These are phyloP conservation scores for Busseola fusca DNA, from an alignment of 2,888 invertebrate species.

Conservation along the genomic window DNA sequence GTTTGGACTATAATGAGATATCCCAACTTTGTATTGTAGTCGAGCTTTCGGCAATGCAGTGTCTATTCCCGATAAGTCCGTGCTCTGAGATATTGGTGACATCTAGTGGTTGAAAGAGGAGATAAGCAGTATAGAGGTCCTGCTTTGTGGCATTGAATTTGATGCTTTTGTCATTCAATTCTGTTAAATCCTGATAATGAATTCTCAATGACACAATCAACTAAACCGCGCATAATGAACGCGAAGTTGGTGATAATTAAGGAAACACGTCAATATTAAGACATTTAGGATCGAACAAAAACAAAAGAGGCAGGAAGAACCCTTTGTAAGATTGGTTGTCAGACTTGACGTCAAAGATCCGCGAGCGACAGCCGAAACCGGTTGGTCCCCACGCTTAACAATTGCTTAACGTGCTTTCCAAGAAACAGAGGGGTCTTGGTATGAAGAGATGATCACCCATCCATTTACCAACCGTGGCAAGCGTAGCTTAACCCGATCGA, in stretches of 20 bases:
- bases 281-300: no score
- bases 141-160: not conserved
- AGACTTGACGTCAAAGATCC: not conserved
- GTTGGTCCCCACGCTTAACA: not conserved
- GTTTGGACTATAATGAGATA: constrained; percentile 69
- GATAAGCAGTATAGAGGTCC: no score
- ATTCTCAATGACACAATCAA: not conserved
- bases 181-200: not conserved
- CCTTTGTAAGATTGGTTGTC: no score
- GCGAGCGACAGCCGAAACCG: not conserved
- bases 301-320: no score
- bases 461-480: not conserved
- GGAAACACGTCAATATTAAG: not conserved
- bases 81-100: not conserved
- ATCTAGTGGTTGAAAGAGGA: not conserved
- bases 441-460: not conserved
- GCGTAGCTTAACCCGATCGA: not conserved
- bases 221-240: no score
- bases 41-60: constrained; percentile 24
- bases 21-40: constrained; percentile 51
- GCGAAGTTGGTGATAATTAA: no score
- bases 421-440: not conserved
- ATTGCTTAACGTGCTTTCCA: not conserved
- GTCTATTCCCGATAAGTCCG: constrained; percentile 10
- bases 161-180: not conserved